Base-by-base conservation (phyloP, 1,140 invertebrate genomes). In the Elymnias hypermnestra region DNA sequence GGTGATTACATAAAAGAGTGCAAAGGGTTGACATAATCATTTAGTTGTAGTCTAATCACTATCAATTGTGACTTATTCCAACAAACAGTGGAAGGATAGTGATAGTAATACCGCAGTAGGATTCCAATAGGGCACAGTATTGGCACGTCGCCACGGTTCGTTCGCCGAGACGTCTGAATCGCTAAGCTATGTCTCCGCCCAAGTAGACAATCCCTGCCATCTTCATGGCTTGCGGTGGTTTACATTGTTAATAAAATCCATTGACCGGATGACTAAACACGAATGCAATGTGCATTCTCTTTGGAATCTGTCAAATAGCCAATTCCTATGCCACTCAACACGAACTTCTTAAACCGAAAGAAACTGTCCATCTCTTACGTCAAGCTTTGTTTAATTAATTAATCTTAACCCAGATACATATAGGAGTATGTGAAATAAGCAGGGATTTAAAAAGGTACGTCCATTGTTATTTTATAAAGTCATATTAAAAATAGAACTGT, bases 131-230 rank as follows among this genome's bases (percentile, higher is more conserved):
- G 45, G 15, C 29, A 36, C 10, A 21, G 18, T 33, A 50, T 51
- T 56, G 53, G 53, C 53, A 56, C 21, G 23, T 42, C 41, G 47
- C 53, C 53, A 56, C 26, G 40, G 42, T 40, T 10, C n/a, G 26
- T 38, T 50, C 42, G 43, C 37, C 38, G 47, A 39, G 48, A 47
- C 43, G 49, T 51, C 41, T 47, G 28, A 35, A 50, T 46, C 53
- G 42, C 43, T 44, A 28, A 45, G 37, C 37, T 38, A 46, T 42
- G 53, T 46, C 41, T 40, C 43, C 42, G 38, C 31, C 46, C 39
- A 22, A 10, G 18, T 38, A 13, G 40, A 45, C 47, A 51, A 56
- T 51, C 53, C 26, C 38, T 56, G 49, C 36, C 28, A 56, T 49
- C 33, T 49, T 44, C 39, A 13, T 35, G 25, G 22, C 40, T 38